Percentiles rank a stretch among this genome's conserved stretches.
These are phyloP conservation scores for Morpho helenor DNA, from an alignment of 2,888 invertebrate species.

Conservation along the genomic window DNA sequence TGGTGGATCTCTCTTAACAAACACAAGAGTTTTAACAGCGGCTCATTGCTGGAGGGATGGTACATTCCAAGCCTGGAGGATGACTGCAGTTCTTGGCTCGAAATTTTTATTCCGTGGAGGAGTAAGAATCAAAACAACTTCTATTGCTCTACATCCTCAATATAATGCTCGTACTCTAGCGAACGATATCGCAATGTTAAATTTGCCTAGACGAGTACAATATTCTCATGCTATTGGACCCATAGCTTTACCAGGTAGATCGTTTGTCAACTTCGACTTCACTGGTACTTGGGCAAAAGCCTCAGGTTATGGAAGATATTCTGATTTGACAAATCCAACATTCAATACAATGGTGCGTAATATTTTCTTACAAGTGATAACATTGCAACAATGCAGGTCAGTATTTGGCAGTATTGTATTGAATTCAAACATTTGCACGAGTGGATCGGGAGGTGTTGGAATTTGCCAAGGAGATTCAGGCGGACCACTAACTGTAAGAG, in stretches of 20 bases:
- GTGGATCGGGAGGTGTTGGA: constrained; percentile 53
- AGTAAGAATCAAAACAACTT: constrained; percentile 37
- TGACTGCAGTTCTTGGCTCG: constrained; percentile 56
- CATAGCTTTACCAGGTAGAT: constrained; percentile 42
- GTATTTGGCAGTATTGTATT: constrained; percentile 43
- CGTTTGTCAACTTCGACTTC: constrained; percentile 38
- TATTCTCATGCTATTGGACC: constrained; percentile 43
- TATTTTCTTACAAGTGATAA: constrained; percentile 47
- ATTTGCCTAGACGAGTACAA: constrained; percentile 40
- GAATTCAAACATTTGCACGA: constrained; percentile 58
- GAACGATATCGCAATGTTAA: constrained; percentile 58
- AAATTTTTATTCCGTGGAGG: constrained; percentile 55
- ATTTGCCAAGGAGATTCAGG: constrained; percentile 64
- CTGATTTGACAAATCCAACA: constrained; percentile 45
- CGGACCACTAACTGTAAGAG: constrained; percentile 48
- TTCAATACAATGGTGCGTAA: constrained; percentile 50
- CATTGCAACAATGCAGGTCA: constrained; percentile 39
- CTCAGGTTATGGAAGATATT: constrained; percentile 58
- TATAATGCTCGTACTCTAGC: constrained; percentile 48
- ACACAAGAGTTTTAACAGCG: constrained; percentile 51
- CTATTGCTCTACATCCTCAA: constrained; percentile 45
- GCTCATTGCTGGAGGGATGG: constrained; percentile 66
- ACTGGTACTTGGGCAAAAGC: constrained; percentile 43
- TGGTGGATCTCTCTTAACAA: constrained; percentile 52
- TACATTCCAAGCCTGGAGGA: constrained; percentile 45